Base-by-base conservation (phyloP, 53 echinoderm and acorn worm genomes). In the Mesocentrotus franciscanus region DNA sequence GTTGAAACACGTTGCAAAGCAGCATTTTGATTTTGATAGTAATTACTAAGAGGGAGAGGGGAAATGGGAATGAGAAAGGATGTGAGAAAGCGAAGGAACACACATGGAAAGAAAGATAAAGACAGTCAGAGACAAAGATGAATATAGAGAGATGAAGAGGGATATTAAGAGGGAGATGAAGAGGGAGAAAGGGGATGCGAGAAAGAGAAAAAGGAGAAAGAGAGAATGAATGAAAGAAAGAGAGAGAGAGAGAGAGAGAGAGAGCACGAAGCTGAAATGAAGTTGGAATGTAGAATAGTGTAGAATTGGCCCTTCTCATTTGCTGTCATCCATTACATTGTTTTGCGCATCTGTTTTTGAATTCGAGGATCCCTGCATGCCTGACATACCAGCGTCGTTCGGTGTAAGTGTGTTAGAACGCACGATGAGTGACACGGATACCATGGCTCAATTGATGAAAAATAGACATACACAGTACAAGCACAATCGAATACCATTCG, bases 291-390 rank as follows among this genome's bases (percentile, higher is more conserved):
- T 55, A 26, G 24, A 56, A 85, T 85, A 56, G 85, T 26, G 12
- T 90, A 61, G 61, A 33, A 62, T 24, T 61, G 90, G 9, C 32
- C 29, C 24, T 22, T 7, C 13, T 29, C 58, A 87, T 87, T 56
- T 58, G 56, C n/a, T 87, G 56, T 56, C 87, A 8, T 57, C 26
- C 14, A 9, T 26, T 26, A 27, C 56, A 87, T 57, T 57, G 58
- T 87, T 87, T 87, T 57, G 56, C n/a, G 85, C 87, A 87, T 87
- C 84, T 57, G 87, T 87, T 87, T 26, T 57, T 87, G 10, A 87
- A 87, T 87, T 26, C 87, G 12, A 57, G 42, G 87, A 29, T 58
- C 26, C 22, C n/a, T 15, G 87, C 87, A 87, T 84, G 56, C 87
- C 87, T 87, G 27, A 55, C 49, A 87, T 87, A 58, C 58, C 87